Conservation (phyloP, 1,140 invertebrate genomes). For the Gonatopus flavifemur region DNA sequence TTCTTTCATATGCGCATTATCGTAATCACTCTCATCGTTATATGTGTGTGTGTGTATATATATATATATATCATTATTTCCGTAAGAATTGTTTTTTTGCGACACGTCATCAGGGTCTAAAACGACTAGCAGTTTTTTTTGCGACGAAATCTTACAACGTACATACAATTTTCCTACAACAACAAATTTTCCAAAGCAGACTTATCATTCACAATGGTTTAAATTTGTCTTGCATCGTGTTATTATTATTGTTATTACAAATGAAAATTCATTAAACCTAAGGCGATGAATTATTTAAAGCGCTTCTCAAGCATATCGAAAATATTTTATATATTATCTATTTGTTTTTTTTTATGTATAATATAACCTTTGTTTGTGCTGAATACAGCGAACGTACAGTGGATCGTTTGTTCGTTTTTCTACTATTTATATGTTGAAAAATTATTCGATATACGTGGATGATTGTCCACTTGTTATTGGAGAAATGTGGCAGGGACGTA, state of each 20-base stretch:
- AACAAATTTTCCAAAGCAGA: too few species aligned
- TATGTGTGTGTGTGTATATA: too few species aligned
- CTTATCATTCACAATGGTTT: too few species aligned
- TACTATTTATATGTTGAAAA: not conserved
- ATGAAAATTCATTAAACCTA: not conserved
- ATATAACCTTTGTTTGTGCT: slow-evolving; percentile 8
- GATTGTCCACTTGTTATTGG: slow-evolving; percentile 14
- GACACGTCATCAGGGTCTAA: too few species aligned
- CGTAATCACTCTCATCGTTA: too few species aligned
- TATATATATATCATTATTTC: too few species aligned
- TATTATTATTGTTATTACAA: not conserved
- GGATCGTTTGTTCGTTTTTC: too few species aligned
- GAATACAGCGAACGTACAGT: slow-evolving; percentile 5
- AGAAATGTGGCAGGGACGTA: slow-evolving; percentile 15
- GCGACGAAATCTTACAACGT: not conserved
- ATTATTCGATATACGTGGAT: slow-evolving; percentile 1
- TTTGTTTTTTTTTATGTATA: not conserved
- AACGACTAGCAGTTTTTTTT: not conserved
- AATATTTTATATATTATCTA: slow-evolving; percentile 17
- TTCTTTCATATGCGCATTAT: too few species aligned
- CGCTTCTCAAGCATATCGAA: slow-evolving; percentile 19
- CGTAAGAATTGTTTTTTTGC: too few species aligned
- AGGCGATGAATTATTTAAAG: slow-evolving; percentile 9
- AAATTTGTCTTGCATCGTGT: too few species aligned
- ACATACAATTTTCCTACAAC: not conserved